A percentile compares a stretch with the other conserved stretches of the same genome.
phyloP scores from a whole-genome alignment of 35 echinoderm and acorn worm species.

The Lytechinus variegatus region DNA sequence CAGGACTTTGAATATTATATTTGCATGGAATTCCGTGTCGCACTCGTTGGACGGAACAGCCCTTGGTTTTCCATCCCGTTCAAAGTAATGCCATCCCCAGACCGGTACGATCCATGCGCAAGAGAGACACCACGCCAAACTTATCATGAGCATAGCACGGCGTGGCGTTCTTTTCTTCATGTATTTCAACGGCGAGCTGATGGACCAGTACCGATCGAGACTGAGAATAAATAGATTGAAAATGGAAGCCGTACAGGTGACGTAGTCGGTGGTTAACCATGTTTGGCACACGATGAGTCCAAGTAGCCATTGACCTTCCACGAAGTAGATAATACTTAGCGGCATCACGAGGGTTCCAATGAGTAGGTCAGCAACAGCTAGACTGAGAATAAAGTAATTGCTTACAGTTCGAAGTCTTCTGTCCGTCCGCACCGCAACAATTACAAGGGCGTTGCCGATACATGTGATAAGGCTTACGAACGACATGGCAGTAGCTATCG shows the following conservation, averaged over 20 bases:
- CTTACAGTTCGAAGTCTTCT: conserved; percentile 89
- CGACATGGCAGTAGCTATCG: conserved; percentile 81
- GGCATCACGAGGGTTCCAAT: conserved; percentile 96
- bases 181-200: conserved; percentile 91
- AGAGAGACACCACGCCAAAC: conserved; percentile 75
- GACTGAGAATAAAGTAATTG: conserved; percentile 94
- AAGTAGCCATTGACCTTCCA: conserved; percentile 74
- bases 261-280: conserved; percentile 93
- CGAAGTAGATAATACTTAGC: conserved; percentile 87
- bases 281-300: conserved; percentile 83
- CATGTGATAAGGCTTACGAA: conserved; percentile 81
- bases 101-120: conserved; percentile 83
- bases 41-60: conserved; percentile 62
- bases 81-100: conserved; percentile 76
- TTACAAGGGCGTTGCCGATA: conserved; percentile 89
- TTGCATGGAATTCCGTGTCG: conserved; percentile 85
- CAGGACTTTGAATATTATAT: conserved; percentile 79
- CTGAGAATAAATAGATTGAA: conserved; percentile 94
- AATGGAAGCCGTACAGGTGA: conserved; percentile 96
- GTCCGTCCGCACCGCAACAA: conserved; percentile 91
- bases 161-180: conserved; percentile 87
- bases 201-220: conserved; percentile 97
- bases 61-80: conserved; percentile 50
- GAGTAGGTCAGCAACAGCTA: conserved; percentile 90
- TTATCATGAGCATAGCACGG: conserved; percentile 90